Base-by-base conservation (phyloP, 2,113 vertebrate genomes). In the Chloroceryle aenea region DNA sequence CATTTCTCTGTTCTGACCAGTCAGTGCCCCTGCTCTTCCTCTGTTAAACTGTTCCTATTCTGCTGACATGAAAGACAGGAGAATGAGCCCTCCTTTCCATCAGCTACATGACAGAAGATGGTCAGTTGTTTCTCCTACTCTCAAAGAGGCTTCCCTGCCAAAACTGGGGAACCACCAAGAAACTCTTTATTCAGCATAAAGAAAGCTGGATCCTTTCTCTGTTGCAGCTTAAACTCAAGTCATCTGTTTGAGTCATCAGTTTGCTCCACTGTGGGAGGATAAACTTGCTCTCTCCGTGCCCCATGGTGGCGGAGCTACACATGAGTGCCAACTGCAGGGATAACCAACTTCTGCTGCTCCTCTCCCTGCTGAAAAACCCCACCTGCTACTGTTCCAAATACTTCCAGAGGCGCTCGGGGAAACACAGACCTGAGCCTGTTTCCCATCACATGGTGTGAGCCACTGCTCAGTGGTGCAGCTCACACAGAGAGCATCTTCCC, bases 351-450 rank as follows among this genome's bases (percentile, higher is more conserved):
- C 50, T 73, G 55, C 38, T 22, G 0, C 36, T 30, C 27, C 3
- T 82, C 26, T 34, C 8, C 32, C 7, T 5, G 4, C 42, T 3
- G 3, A 58, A 63, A 9, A 3, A 0, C 12, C 11, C 22, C n/a
- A 47, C 10, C 32, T 3, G 3, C 30, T 23, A 5, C 32, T 50
- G 23, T 2, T 68, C 52, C 19, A 42, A 76, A 61, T 3, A 21
- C 42, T 48, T 0, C 4, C 9, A 12, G 36, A 56, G 45, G 25
- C 90, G 30, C 78, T 79, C 34, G 4, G 25, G 29, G 17, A 55
- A 43, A 14, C 38, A 16, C 17, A 17, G 14, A 6, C 17, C 50
- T 29, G 69, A 20, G 43, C 5, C 12, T 36, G 32, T 45, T 79
- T 45, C n/a, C 87, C 34, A 40, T 7, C 40, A 21, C 0, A 0